phyloP scores from a whole-genome alignment of 2,797 vertebrate genomes.

The Uromys caudimaculatus region DNA sequence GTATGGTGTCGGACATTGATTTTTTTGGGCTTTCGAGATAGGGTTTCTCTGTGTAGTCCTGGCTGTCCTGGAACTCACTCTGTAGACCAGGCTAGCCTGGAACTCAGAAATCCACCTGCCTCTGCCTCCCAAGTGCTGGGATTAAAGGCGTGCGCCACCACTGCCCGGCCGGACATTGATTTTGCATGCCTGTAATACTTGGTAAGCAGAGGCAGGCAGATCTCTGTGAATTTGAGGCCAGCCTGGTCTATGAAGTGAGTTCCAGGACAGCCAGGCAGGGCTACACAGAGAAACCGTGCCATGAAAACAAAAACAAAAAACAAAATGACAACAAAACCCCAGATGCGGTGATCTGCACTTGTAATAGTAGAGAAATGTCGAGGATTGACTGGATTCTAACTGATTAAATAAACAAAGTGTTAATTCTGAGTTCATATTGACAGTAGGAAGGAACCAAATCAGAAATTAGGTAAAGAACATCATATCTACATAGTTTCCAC shows the following conservation, averaged over 20 bases:
- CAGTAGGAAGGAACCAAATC: not conserved
- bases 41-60: no score
- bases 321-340: not conserved
- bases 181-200: not conserved
- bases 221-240: not conserved
- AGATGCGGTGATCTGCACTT: not conserved
- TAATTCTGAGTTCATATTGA: not conserved
- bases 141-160: no score
- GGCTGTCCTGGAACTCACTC: no score
- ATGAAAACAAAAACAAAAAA: not conserved
- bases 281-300: not conserved
- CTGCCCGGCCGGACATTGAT: not conserved
- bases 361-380: not conserved
- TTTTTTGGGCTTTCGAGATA: no score
- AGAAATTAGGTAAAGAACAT: not conserved
- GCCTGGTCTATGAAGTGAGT: not conserved
- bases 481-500: not conserved
- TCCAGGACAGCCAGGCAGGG: not conserved
- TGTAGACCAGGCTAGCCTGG: no score
- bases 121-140: no score
- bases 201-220: not conserved
- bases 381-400: not conserved
- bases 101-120: no score
- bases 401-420: not conserved
- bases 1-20: not conserved